A percentile compares a stretch with the other conserved stretches of the same genome.
Evolutionary conservation across 2,888 invertebrate species (phyloP).

Genomic region (Idaea aversata): DNA sequence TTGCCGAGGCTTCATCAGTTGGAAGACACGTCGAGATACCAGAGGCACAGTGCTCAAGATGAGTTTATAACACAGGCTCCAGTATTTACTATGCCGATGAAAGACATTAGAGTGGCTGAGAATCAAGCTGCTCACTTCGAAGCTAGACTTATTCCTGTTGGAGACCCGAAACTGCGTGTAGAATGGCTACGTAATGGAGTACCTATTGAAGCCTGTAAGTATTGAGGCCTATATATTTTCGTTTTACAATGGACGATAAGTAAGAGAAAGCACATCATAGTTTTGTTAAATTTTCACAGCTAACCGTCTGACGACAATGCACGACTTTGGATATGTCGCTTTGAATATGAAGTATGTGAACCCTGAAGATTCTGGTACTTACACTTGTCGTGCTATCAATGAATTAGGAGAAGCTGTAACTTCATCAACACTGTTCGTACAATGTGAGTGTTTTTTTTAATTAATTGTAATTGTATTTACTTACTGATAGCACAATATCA

Average conservation of each 20-base stretch:
- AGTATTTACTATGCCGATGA: slow-evolving; percentile 94
- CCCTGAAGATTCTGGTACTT: slow-evolving; percentile 97
- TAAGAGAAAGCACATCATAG: not conserved
- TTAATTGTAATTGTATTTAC: not conserved
- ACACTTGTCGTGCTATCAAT: slow-evolving; percentile 95
- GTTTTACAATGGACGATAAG: not conserved
- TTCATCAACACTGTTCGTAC: slow-evolving; percentile 93
- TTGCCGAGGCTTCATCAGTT: slow-evolving; percentile 89
- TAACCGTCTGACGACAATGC: slow-evolving; percentile 96
- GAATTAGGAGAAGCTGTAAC: slow-evolving; percentile 97
- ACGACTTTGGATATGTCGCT: slow-evolving; percentile 98
- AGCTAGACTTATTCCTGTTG: slow-evolving; percentile 95
- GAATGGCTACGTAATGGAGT: slow-evolving; percentile 97
- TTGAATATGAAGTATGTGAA: slow-evolving; percentile 96
- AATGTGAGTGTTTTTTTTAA: slow-evolving; percentile 82
- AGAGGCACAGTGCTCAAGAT: slow-evolving; percentile 86
- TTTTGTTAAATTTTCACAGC: slow-evolving; percentile 63
- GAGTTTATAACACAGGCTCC: slow-evolving; percentile 93
- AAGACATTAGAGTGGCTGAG: slow-evolving; percentile 91
- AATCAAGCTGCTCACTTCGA: slow-evolving; percentile 97
- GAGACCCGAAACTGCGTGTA: slow-evolving; percentile 94
- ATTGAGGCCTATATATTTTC: slow-evolving; percentile 15
- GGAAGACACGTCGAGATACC: slow-evolving; percentile 89
- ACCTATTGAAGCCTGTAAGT: slow-evolving; percentile 92
- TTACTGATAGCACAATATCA: not conserved